Evolutionary conservation across 2,888 invertebrate genomes (phyloP).

Genomic region (Zhengitettix transpicula): DNA sequence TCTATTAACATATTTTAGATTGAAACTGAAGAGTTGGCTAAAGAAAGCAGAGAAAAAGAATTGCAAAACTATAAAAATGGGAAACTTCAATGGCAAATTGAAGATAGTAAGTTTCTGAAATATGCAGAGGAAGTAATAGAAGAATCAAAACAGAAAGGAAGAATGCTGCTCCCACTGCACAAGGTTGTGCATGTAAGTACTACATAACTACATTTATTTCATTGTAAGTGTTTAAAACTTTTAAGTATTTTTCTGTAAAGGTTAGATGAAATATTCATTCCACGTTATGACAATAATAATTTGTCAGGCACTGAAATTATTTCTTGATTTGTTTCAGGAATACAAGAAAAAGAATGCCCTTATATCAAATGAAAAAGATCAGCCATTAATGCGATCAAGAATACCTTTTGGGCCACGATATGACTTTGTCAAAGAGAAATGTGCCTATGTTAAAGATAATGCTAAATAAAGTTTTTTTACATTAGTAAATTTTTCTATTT

Average conservation of each 20-base stretch:
- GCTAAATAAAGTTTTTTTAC: no score
- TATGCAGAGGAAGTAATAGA: not conserved
- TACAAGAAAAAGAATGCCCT: not conserved
- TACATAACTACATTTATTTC: no score
- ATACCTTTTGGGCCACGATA: not conserved
- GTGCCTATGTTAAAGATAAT: no score
- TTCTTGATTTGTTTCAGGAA: not conserved
- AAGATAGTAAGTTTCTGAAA: not conserved
- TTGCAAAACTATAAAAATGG: no score
- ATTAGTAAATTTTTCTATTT: no score
- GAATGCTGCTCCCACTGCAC: not conserved
- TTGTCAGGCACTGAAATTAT: not conserved
- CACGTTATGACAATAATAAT: not conserved
- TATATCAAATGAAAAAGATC: not conserved
- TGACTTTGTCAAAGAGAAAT: not conserved
- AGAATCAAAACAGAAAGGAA: not conserved
- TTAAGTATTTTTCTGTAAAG: not conserved
- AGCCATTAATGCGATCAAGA: not conserved
- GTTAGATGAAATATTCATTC: not conserved
- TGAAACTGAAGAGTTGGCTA: no score
- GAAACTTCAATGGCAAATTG: not conserved
- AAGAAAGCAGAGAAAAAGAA: no score
- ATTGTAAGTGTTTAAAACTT: no score
- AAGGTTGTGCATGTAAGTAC: not conserved
- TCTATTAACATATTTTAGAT: no score